A percentile compares a stretch with the other conserved stretches of the same genome.
phyloP scores from a whole-genome alignment of 2,113 vertebrate species.

The Salvelinus alpinus region DNA sequence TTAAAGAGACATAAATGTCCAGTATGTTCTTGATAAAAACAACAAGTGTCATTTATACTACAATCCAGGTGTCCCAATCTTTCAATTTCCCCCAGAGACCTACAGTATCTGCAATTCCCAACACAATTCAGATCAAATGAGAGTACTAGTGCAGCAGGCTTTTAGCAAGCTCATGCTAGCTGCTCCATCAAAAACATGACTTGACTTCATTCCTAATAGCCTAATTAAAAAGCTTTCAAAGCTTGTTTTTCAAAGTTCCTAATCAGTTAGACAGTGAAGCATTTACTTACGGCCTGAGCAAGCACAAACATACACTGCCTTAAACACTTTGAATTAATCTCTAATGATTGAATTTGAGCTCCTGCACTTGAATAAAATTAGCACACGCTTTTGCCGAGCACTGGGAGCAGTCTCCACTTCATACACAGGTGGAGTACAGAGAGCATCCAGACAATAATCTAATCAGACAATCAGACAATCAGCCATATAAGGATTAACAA shows the following conservation, averaged over 20 bases:
- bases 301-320: constrained; percentile 38
- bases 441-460: background rate
- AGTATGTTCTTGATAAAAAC: background rate
- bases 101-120: constrained; percentile 18
- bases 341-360: constrained; percentile 59
- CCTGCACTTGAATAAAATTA: constrained; percentile 58
- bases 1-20: background rate
- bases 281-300: constrained; percentile 45
- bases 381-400: constrained; percentile 34
- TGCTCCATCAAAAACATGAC: constrained; percentile 40
- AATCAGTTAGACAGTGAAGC: constrained; percentile 62
- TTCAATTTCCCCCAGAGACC: background rate
- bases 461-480: background rate
- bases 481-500: constrained; percentile 11
- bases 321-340: constrained; percentile 53
- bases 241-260: constrained; percentile 66
- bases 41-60: background rate
- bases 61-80: constrained; percentile 18
- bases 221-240: constrained; percentile 81
- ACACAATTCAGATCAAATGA: background rate
- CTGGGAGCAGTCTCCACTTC: constrained; percentile 14
- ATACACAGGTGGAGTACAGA: constrained; percentile 5
- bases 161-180: constrained; percentile 60
- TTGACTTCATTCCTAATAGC: constrained; percentile 60
- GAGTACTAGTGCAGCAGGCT: constrained; percentile 43